Base-by-base conservation (phyloP, 2,113 vertebrate genomes). In the Halcyon senegalensis region DNA sequence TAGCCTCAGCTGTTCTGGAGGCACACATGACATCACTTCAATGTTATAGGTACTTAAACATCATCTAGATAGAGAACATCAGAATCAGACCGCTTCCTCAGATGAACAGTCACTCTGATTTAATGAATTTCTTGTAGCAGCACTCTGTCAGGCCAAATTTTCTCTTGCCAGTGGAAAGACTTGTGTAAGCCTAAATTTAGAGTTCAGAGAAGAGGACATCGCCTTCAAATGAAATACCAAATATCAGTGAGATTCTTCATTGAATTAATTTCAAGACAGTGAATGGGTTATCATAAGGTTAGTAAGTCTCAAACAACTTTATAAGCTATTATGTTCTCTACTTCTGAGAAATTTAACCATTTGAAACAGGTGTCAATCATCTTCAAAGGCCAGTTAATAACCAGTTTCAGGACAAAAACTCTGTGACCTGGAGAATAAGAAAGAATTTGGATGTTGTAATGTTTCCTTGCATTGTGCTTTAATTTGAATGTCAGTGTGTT, bases 351-450 rank as follows among this genome's bases (percentile, higher is more conserved):
- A 81, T 33, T 6, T 35, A 81, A 35, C 12, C 41, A 46, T 66
- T 58, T 86, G 67, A 74, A 74, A 59, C 1, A 66, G n/a, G 15
- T 37, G 14, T 80, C 76, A 92, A 27, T 82, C 63, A 70, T 97
- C 92, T 96, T 90, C 93, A 85, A 93, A 84, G 73, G 81, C 84
- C 89, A 84, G 93, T 88, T 93, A 97, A 89, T 94, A 97, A 81
- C 96, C 97, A 77, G 95, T 96, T 97, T 96, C 96, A 81, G 94
- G 89, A 81, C 78, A 97, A 27, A 96, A 97, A 87, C 94, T 95
- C 92, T 92, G 88, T 76, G 97, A 97, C 46, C 95, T 92, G 76
- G 94, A 97, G 79, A 94, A 70, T 41, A 96, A 97, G 48, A 78
- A 75, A 51, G 96, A 97, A 55, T 96, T 88, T 79, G 95, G 75